Conservation (phyloP, 2,888 invertebrate species). For the Ephialtes manifestator region DNA sequence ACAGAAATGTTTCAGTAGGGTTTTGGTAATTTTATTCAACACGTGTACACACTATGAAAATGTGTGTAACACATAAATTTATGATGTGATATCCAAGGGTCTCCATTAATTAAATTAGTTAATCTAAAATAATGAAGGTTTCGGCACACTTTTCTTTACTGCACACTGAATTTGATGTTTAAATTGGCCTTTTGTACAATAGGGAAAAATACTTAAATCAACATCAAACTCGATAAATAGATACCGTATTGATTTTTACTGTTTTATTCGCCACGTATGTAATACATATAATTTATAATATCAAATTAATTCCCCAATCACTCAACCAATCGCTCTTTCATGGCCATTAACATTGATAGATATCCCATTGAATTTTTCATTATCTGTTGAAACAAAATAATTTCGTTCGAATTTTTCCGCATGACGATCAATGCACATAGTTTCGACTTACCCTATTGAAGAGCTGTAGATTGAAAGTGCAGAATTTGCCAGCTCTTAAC, state of each 20-base stretch:
- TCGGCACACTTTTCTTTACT: too few relatives aligned
- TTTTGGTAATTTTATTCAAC: too few relatives aligned
- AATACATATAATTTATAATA: background rate
- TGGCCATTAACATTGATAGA: constrained; percentile 71
- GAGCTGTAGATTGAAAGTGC: constrained; percentile 57
- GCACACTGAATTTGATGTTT: too few relatives aligned
- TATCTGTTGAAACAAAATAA: constrained; percentile 55
- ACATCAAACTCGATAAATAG: background rate
- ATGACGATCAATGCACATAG: background rate
- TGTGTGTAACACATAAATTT: too few relatives aligned
- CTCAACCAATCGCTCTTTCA: constrained; percentile 48
- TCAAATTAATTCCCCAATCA: background rate
- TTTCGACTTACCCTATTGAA: constrained; percentile 52
- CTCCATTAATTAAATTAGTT: too few relatives aligned
- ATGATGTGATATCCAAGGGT: too few relatives aligned
- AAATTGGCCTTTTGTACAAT: background rate
- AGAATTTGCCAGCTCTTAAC: constrained; percentile 68
- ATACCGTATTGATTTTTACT: background rate
- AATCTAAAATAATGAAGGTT: too few relatives aligned
- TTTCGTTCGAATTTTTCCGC: background rate
- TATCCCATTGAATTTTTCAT: constrained; percentile 71
- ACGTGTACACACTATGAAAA: too few relatives aligned
- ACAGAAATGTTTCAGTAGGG: too few relatives aligned
- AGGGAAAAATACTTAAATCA: background rate
- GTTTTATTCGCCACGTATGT: background rate